Conservation (phyloP, 2,888 invertebrate genomes). For the Yponomeuta cagnagella region DNA sequence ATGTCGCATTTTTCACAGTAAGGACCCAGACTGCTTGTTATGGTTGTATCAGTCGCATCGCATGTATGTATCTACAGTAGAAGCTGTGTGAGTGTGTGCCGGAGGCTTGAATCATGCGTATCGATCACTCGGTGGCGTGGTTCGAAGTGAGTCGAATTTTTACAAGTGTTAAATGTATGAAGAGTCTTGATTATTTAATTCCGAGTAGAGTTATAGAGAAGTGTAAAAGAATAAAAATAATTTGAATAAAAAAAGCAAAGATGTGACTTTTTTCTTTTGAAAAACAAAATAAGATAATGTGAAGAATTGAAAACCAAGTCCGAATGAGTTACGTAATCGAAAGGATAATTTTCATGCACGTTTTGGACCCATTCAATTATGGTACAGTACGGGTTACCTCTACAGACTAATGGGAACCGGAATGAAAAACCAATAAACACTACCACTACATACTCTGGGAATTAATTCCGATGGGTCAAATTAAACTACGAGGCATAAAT, state of each 20-base stretch:
- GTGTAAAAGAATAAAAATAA: background rate
- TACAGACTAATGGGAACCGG: slow-evolving; percentile 61
- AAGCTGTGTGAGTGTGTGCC: slow-evolving; percentile 75
- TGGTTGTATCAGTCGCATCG: slow-evolving; percentile 47
- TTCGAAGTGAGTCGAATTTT: slow-evolving; percentile 50
- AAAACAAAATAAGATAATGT: background rate
- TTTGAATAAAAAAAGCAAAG: background rate
- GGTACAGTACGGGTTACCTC: slow-evolving; percentile 49
- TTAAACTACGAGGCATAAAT: slow-evolving; percentile 43
- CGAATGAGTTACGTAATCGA: slow-evolving; percentile 6
- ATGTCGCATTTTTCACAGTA: no score
- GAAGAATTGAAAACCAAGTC: background rate
- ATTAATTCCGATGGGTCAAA: slow-evolving; percentile 39
- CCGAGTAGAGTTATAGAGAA: slow-evolving; percentile 4
- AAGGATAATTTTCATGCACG: slow-evolving; percentile 13
- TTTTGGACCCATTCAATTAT: slow-evolving; percentile 25
- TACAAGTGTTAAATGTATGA: slow-evolving; percentile 50
- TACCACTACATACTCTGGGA: slow-evolving; percentile 27
- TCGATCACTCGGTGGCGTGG: slow-evolving; percentile 76
- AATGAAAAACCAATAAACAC: slow-evolving; percentile 42
- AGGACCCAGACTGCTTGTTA: slow-evolving; percentile 38
- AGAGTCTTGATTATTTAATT: slow-evolving; percentile 10
- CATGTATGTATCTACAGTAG: slow-evolving; percentile 59
- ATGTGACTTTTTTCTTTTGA: background rate
- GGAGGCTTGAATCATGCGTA: slow-evolving; percentile 73